A percentile compares a stretch with the other conserved stretches of the same genome.
phyloP scores from a whole-genome alignment of 2,888 invertebrate genomes.

The Eumerus sabulonum region DNA sequence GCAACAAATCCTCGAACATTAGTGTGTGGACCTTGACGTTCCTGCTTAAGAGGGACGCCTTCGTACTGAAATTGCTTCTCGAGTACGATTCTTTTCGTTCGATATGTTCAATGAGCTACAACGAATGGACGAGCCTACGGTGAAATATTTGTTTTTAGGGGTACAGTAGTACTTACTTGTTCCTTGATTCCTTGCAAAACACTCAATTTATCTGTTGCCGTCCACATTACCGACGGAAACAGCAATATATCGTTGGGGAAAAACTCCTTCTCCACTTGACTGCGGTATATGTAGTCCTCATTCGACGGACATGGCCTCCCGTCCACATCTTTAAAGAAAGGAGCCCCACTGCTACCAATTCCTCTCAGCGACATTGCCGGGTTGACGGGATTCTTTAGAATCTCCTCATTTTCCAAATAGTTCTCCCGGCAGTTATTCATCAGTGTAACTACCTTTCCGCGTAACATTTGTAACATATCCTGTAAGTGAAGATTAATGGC shows the following conservation, averaged over 20 bases:
- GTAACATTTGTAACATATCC: conserved; percentile 34
- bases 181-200: conserved; percentile 80
- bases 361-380: conserved; percentile 5
- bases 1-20: conserved; percentile 67
- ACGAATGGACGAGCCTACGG: background rate
- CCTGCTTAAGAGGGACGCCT: conserved; percentile 23
- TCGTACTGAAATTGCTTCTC: conserved; percentile 54
- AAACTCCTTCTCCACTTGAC: conserved; percentile 72
- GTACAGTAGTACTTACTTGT: conserved; percentile 71
- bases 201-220: conserved; percentile 81
- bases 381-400: conserved; percentile 13
- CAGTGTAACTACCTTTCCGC: conserved; percentile 31
- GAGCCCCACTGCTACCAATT: conserved; percentile 43
- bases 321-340: conserved; percentile 83
- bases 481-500: conserved; percentile 39
- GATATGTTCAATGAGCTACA: conserved; percentile 70
- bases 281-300: conserved; percentile 81
- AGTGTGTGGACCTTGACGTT: conserved; percentile 56
- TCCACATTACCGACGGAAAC: conserved; percentile 80
- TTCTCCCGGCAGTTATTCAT: conserved; percentile 48
- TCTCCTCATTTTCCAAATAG: conserved; percentile 47
- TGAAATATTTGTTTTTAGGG: background rate
- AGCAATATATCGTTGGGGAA: conserved; percentile 79
- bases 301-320: conserved; percentile 82
- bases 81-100: conserved; percentile 39